Evolutionary conservation across 2,888 invertebrate species (phyloP).

Genomic region (Teleiodes luculella): DNA sequence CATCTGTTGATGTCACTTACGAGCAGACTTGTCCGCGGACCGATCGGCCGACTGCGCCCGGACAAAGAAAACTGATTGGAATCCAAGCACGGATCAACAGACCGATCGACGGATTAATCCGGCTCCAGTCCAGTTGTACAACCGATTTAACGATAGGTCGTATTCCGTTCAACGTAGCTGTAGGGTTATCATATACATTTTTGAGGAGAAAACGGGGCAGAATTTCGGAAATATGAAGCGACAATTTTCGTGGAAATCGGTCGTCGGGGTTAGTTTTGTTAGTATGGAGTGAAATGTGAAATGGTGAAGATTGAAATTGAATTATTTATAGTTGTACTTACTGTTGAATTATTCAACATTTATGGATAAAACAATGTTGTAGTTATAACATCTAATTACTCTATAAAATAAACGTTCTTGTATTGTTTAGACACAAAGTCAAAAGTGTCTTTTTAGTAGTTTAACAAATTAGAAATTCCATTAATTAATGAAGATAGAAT

Average conservation of each 20-base stretch:
- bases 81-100: conserved; percentile 39
- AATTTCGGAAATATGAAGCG: conserved; percentile 1
- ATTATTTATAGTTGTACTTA: too few relatives aligned
- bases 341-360: too few relatives aligned
- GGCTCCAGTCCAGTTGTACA: neutral
- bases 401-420: too few relatives aligned
- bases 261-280: neutral
- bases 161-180: conserved; percentile 46
- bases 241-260: neutral
- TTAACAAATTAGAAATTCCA: too few relatives aligned
- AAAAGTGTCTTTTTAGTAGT: too few relatives aligned
- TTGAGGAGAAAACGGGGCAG: conserved; percentile 2
- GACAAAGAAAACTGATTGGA: conserved; percentile 74
- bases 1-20: conserved; percentile 47
- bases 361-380: too few relatives aligned
- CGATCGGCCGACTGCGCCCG: conserved; percentile 40
- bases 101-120: conserved; percentile 32
- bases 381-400: too few relatives aligned
- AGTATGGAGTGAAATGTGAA: too few relatives aligned
- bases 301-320: neutral
- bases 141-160: neutral
- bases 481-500: neutral
- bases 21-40: conserved; percentile 36
- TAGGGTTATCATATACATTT: conserved; percentile 21
- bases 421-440: too few relatives aligned